Percentiles rank a stretch among this genome's conserved stretches.
phyloP scores from a whole-genome alignment of 2,797 vertebrate species.

The Pseudocheirus occidentalis region DNA sequence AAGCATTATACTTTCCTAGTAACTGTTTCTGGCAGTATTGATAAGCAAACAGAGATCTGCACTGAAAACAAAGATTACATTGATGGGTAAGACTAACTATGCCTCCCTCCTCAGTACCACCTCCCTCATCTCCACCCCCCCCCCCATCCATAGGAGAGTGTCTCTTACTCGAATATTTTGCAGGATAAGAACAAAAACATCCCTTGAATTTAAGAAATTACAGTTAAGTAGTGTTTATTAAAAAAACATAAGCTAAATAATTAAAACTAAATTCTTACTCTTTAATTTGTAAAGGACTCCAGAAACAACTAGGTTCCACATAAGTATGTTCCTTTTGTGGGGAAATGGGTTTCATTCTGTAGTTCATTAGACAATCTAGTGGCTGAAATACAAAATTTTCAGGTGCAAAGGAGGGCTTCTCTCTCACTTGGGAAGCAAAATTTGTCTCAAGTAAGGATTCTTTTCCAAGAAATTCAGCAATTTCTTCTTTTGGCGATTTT shows the following conservation, averaged over 20 bases:
- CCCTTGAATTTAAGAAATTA: not conserved
- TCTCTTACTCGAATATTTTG: conserved; percentile 28
- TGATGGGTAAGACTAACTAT: not conserved
- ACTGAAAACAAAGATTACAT: conserved; percentile 34
- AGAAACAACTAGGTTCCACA: conserved; percentile 86
- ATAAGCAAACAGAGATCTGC: not conserved
- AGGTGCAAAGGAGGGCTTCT: conserved; percentile 91
- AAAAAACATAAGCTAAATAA: not conserved
- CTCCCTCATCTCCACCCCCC: not conserved
- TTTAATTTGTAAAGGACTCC: conserved; percentile 75
- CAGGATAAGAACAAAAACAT: not conserved
- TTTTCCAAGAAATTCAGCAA: conserved; percentile 65
- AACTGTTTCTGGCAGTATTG: not conserved
- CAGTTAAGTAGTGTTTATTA: not conserved
- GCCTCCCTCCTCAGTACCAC: accelerated
- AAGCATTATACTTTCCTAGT: not conserved
- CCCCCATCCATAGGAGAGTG: not conserved
- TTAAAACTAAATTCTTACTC: conserved; percentile 78
- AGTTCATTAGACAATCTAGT: conserved; percentile 63
- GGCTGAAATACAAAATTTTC: conserved; percentile 92
- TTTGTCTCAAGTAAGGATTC: conserved; percentile 38
- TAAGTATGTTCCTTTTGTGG: conserved; percentile 89
- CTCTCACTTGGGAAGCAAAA: conserved; percentile 64
- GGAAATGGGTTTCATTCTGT: not conserved
- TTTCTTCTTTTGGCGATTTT: conserved; percentile 11